Evolutionary conservation across 64 coral and sea anemone genomes (phyloP).

Genomic region (Pocillopora verrucosa): DNA sequence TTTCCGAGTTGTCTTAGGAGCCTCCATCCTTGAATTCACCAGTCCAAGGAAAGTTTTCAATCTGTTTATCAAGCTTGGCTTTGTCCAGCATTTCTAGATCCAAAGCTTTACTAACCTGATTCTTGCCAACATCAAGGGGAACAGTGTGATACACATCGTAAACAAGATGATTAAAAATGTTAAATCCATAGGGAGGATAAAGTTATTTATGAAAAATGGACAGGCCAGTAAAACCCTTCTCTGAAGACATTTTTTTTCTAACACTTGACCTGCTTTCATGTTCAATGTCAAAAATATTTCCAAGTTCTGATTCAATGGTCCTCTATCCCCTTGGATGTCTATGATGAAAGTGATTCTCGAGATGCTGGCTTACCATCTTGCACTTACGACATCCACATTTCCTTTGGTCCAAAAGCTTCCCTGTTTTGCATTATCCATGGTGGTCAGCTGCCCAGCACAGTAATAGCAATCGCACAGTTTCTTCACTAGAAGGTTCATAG

Average conservation of each 20-base stretch:
- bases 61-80: not conserved
- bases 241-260: slow-evolving; percentile 54
- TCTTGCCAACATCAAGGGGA: not conserved
- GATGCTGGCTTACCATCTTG: slow-evolving; percentile 40
- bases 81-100: not conserved
- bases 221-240: slow-evolving; percentile 36
- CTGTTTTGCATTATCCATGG: slow-evolving; percentile 62
- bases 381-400: slow-evolving; percentile 68
- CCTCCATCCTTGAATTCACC: slow-evolving; percentile 4
- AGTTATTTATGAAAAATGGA: slow-evolving; percentile 5
- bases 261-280: slow-evolving; percentile 53
- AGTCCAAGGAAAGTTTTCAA: slow-evolving; percentile 1
- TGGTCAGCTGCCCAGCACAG: slow-evolving; percentile 60
- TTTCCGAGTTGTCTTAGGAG: not conserved
- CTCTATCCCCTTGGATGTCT: slow-evolving; percentile 53
- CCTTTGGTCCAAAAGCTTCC: slow-evolving; percentile 68
- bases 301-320: slow-evolving; percentile 53
- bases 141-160: slow-evolving; percentile 25
- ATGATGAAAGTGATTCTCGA: slow-evolving; percentile 50
- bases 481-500: not conserved
- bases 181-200: slow-evolving; percentile 7
- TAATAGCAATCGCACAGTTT: slow-evolving; percentile 34
- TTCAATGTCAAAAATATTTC: slow-evolving; percentile 31
- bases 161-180: not conserved
- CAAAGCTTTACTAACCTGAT: not conserved